Evolutionary conservation across 1,140 invertebrate genomes (phyloP), one percentile per base, ranked within the genome.

Genomic region (Drosophila busckii): DNA sequence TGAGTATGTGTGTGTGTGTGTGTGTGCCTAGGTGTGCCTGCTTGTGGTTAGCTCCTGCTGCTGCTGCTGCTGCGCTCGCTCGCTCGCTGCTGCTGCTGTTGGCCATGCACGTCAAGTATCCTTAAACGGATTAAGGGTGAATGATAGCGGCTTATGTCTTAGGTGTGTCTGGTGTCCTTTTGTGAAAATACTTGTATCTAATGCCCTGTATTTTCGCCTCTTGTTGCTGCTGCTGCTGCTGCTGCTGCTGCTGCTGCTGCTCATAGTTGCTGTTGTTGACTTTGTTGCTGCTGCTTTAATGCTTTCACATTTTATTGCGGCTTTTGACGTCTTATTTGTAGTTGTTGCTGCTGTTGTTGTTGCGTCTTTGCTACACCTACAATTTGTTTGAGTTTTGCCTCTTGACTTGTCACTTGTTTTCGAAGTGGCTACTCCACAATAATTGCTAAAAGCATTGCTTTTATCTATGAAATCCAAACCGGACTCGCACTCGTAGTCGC

Each of bases 141-240:
- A 75, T 82, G 75, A 82, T 82, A 82, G 75, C 69, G 70, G 75
- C 75, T 82, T 82, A 82, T 82, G 69, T 70, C 75, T 66, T 70
- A 63, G 75, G 75, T 82, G 75, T 75, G 75, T 75, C 75, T 65
- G 55, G 52, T 58, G 34, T 61, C 65, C 53, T 66, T 69, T 69
- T 70, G 54, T 60, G 46, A 65, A n/a, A 70, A 70, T 64, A 68
- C 46, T 37, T 53, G 54, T 49, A 35, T 48, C 31, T 7, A 4
- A 3, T 12, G 1, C 7, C 15, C 10, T 15, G 9, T 8, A 54
- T 23, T 29, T 20, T 8, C 6, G 6, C 5, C n/a, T 9, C n/a
- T 23, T 28, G n/a, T 2, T 45, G 3, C 7, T 17, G 12, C 28
- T 23, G 26, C 32, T 26, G 2, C 23, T 12, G n/a, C 17, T 41